Evolutionary conservation across 1,140 invertebrate species (phyloP), one percentile per base, ranked within the genome.

Genomic region (Chlorops oryzae): DNA sequence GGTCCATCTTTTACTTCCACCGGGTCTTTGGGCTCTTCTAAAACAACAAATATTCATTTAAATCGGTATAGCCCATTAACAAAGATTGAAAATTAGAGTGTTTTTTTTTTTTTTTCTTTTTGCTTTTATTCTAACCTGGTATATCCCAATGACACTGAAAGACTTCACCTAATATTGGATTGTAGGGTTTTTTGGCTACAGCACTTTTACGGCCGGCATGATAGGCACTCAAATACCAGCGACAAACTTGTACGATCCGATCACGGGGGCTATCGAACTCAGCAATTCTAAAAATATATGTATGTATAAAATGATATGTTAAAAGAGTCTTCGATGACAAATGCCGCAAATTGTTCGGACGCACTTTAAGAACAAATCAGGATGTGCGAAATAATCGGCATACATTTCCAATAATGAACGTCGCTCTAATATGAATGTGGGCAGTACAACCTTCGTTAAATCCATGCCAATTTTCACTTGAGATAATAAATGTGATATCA

Each of bases 381-480:
- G 91, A 81, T 98, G 95, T 20, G 94, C 92, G 78, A 98, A 98
- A 69, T 96, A 98, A 78, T 98, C 94, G 13, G 93, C 90, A 69
- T 98, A 94, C 90, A 97, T 98, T 76, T 98, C 96, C 32, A 98
- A 76, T 28, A 98, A 80, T 2, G 95, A 98, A 53, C 95, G 80
- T 58, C 92, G 82, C 68, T 98, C 96, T 57, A 98, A 75, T 55
- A 97, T 96, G 66, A 97, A 97, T 12, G 91, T 95, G n/a, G 94
- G 94, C 50, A 98, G 74, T 25, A 92, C 92, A 48, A 98, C 93
- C 81, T 96, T 98, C 3, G 95, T 98, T 59, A 98, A 80, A 74
- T 98, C 95, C 95, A 98, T 98, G 40, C 95, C 95, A 64, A 98
- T 96, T 73, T 96, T 88, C 47, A 96, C 91, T 81, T 96, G 93